A percentile compares a stretch with the other conserved stretches of the same genome.
Evolutionary conservation across 2,797 vertebrate genomes (phyloP).

Genomic region (Trachurus trachurus): DNA sequence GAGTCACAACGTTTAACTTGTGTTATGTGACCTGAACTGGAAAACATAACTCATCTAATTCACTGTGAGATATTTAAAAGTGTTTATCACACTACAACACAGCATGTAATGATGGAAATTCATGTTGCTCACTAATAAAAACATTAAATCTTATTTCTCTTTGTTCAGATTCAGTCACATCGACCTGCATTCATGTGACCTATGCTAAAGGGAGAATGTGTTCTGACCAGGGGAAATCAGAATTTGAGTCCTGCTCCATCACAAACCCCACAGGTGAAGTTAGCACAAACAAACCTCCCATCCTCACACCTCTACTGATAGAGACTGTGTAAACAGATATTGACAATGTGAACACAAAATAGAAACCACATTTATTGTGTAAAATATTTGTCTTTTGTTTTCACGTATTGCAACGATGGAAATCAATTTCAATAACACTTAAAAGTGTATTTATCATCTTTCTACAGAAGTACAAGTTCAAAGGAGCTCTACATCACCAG

Average conservation of each 20-base stretch:
- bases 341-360: too few relatives aligned
- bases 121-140: too few relatives aligned
- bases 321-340: too few relatives aligned
- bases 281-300: not conserved
- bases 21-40: too few relatives aligned
- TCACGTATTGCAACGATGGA: too few relatives aligned
- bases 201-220: conserved; percentile 32
- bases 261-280: conserved; percentile 50
- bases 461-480: conserved; percentile 14
- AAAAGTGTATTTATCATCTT: not conserved
- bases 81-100: conserved; percentile 1
- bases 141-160: not conserved
- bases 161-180: conserved; percentile 38
- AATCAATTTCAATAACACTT: too few relatives aligned
- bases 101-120: too few relatives aligned
- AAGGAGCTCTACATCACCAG: rapidly evolving
- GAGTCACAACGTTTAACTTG: conserved; percentile 1
- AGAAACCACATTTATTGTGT: too few relatives aligned
- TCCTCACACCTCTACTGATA: too few relatives aligned
- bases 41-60: too few relatives aligned
- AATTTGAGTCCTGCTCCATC: conserved; percentile 37
- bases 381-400: not conserved
- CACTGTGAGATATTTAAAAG: too few relatives aligned
- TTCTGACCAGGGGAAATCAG: not conserved
- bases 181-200: conserved; percentile 38